phyloP scores from a whole-genome alignment of 2,888 invertebrate species.

The Nomada lathburiana region DNA sequence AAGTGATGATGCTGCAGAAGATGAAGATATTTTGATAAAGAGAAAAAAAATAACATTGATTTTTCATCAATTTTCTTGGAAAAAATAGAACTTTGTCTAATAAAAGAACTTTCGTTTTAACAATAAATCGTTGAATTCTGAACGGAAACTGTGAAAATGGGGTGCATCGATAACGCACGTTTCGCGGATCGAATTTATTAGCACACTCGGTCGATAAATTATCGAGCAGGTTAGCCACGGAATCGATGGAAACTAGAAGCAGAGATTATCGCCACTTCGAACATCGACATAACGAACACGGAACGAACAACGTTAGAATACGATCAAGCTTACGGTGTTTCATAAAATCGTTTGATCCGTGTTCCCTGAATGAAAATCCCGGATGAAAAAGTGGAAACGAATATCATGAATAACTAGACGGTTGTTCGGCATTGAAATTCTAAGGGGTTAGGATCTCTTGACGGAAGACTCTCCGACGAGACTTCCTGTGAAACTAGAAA shows the following conservation, averaged over 20 bases:
- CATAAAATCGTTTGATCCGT: not conserved
- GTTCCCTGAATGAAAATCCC: conserved; percentile 1
- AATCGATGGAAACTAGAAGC: not conserved
- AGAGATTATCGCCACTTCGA: conserved; percentile 11
- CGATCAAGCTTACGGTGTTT: not conserved
- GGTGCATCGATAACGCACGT: conserved; percentile 9
- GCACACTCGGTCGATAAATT: conserved; percentile 13
- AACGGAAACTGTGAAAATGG: not conserved
- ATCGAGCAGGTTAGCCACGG: conserved; percentile 11
- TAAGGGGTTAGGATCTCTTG: conserved; percentile 32
- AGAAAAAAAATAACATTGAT: no score
- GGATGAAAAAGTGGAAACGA: conserved; percentile 16
- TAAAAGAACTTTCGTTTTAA: no score
- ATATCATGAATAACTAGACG: conserved; percentile 41
- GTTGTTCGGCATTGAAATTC: conserved; percentile 45
- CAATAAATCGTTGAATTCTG: no score
- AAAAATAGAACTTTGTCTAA: no score
- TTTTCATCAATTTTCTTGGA: no score
- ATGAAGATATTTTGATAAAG: no score
- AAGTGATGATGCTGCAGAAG: no score
- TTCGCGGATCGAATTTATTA: conserved; percentile 32
- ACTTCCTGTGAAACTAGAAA: conserved; percentile 27
- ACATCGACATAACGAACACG: not conserved
- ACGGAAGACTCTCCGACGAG: conserved; percentile 15
- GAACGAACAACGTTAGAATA: not conserved